Evolutionary conservation across 2,888 invertebrate genomes (phyloP), one percentile per base, ranked within the genome.

Genomic region (Clunio marinus): DNA sequence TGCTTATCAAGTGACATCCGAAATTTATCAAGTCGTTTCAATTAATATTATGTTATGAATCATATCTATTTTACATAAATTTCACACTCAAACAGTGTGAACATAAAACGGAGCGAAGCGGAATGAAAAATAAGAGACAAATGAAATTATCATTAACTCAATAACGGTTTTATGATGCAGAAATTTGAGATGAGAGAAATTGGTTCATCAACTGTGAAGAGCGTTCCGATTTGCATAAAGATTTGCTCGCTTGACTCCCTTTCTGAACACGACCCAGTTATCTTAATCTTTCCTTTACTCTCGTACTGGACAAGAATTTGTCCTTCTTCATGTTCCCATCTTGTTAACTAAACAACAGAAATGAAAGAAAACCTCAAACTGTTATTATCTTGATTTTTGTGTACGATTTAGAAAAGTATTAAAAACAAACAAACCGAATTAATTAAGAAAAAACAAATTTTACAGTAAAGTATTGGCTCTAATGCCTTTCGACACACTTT

Each of bases 121-220:
- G 41, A 41, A 41, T 10, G 15, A 41, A 41, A n/a, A n/a, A n/a
- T n/a, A n/a, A n/a, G n/a, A n/a, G n/a, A n/a, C n/a, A n/a, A n/a
- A n/a, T n/a, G n/a, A n/a, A 41, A 41, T 41, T 32, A 32, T 32
- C 32, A 32, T 32, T 41, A 41, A 41, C 15, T 41, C 41, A 41
- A 41, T 41, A 41, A 41, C 41, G 41, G 41, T 10, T 41, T 41
- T 15, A 5, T 41, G 41, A 41, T 41, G 41, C 41, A 5, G 41
- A 41, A 41, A 15, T 41, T 41, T n/a, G 41, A 41, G n/a, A 41
- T 15, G 41, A 41, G 8, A 32, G 41, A 15, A 51, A 51, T 51
- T 51, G 51, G 22, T 51, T 51, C 51, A 51, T 51, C 51, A 51
- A 17, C 51, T 22, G 51, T 51, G 51, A 51, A 17, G 22, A 51